Evolutionary conservation across 2,888 invertebrate species (phyloP), one percentile per base, ranked within the genome.

Genomic region (Scaptomyza reducta): DNA sequence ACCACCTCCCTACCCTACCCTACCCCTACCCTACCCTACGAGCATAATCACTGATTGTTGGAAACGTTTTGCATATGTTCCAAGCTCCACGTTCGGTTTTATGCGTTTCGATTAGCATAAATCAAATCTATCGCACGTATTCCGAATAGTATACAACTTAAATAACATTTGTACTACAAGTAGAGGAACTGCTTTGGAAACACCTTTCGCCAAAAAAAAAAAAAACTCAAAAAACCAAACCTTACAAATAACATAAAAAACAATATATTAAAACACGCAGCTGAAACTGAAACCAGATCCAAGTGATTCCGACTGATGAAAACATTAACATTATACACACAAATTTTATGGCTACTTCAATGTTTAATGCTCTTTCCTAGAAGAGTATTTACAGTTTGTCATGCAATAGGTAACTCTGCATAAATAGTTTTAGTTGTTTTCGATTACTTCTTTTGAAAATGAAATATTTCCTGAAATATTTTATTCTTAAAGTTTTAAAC

Each of bases 341-440:
- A 58, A 60, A 70, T 78, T 82, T 86, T 80, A 82, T 82, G 49
- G 83, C 82, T 82, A 83, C 80, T 81, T 84, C 77, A 82, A 77
- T 76, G 35, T 7, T 35, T 13, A 45, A 40, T 61, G 35, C 62
- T 3, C 62, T 62, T 9, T 11, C 1, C 16, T 3, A 0, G 6
- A 1, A 10, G 31, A 2, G 14, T 22, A 3, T 31, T 7, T 2
- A 2, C 10, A 29, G 7, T 10, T 25, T 13, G 14, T 16, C 25
- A 16, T 10, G 4, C 5, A 13, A 6, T 13, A 3, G 14, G 14
- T 7, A 29, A 6, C 9, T 1, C 2, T 27, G 6, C 7, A 1
- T 7, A 27, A 7, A 4, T 5, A 2, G 27, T 27, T 27, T 7
- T 1, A 5, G 27, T 27, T 22, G 22, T 27, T 27, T 27, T 27